Evolutionary conservation across 1,140 invertebrate species (phyloP).

Genomic region (Trypoxylus dichotomus): DNA sequence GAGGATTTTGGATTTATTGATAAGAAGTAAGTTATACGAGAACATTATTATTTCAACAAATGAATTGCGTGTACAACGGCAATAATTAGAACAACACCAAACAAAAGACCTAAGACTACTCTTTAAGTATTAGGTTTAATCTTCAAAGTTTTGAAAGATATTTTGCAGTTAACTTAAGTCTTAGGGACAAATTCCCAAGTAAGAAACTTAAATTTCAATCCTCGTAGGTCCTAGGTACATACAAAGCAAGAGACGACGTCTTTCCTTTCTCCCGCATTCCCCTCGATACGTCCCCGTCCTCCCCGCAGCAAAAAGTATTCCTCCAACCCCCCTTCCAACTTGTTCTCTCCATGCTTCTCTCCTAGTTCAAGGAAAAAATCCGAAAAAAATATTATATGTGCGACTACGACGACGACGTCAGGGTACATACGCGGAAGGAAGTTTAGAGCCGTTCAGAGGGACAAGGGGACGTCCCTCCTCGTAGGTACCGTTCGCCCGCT

Average conservation of each 20-base stretch:
- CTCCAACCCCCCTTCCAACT: constrained; percentile 32
- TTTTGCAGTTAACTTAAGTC: too few relatives aligned
- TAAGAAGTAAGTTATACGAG: too few relatives aligned
- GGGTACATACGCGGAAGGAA: constrained; percentile 52
- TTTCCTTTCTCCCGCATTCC: too few relatives aligned
- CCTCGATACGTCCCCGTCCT: constrained; percentile 41
- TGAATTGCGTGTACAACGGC: too few relatives aligned
- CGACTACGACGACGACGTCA: constrained; percentile 22
- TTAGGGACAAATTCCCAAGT: too few relatives aligned
- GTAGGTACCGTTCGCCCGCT: background rate
- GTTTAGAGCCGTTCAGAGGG: constrained; percentile 44
- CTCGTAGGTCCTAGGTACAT: background rate
- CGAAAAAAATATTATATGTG: constrained; percentile 51
- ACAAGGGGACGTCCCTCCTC: background rate
- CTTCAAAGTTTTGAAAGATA: too few relatives aligned
- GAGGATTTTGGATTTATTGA: too few relatives aligned
- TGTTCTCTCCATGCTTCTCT: background rate
- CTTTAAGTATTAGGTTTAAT: too few relatives aligned
- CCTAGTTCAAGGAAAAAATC: constrained; percentile 46
- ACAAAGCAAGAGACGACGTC: background rate
- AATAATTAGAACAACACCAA: too few relatives aligned
- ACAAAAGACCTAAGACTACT: too few relatives aligned
- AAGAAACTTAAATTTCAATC: background rate
- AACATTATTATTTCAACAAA: too few relatives aligned
- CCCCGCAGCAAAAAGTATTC: constrained; percentile 40